A percentile compares a stretch with the other conserved stretches of the same genome.
These are phyloP conservation scores for Alaudala cheleensis DNA, from an alignment of 2,113 vertebrate genomes.

Conservation along the genomic window DNA sequence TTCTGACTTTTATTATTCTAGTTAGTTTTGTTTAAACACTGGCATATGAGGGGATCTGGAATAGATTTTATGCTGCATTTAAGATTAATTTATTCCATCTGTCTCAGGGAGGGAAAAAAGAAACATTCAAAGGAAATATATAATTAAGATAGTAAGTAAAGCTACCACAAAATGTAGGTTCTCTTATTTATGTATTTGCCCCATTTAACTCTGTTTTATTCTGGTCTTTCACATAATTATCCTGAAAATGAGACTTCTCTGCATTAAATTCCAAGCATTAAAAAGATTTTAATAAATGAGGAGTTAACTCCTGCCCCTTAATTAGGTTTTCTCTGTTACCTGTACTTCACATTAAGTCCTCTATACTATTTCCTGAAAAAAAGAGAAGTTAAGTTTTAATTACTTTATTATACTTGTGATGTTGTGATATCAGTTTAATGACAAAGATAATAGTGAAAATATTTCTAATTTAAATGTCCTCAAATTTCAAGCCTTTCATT, in stretches of 20 bases:
- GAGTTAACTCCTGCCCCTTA: background rate
- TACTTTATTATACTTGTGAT: background rate
- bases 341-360: background rate
- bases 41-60: conserved; percentile 54
- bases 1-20: conserved; percentile 61
- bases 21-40: conserved; percentile 52
- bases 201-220: conserved; percentile 53
- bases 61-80: conserved; percentile 66
- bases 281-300: conserved; percentile 38
- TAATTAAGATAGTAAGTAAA: conserved; percentile 63
- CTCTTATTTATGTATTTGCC: conserved; percentile 57
- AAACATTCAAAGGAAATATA: conserved; percentile 57
- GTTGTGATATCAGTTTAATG: background rate
- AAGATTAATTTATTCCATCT: conserved; percentile 69
- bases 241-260: conserved; percentile 7
- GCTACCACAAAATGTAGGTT: conserved; percentile 49
- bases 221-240: conserved; percentile 39
- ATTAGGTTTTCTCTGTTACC: conserved; percentile 6
- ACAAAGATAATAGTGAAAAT: background rate
- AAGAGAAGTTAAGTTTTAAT: background rate
- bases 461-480: background rate
- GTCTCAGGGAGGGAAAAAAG: conserved; percentile 44
- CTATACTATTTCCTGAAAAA: background rate
- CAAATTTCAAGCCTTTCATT: background rate
- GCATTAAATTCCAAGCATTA: conserved; percentile 15